These are phyloP conservation scores for Falco naumanni DNA, from an alignment of 2,797 vertebrate genomes.

Conservation along the genomic window DNA sequence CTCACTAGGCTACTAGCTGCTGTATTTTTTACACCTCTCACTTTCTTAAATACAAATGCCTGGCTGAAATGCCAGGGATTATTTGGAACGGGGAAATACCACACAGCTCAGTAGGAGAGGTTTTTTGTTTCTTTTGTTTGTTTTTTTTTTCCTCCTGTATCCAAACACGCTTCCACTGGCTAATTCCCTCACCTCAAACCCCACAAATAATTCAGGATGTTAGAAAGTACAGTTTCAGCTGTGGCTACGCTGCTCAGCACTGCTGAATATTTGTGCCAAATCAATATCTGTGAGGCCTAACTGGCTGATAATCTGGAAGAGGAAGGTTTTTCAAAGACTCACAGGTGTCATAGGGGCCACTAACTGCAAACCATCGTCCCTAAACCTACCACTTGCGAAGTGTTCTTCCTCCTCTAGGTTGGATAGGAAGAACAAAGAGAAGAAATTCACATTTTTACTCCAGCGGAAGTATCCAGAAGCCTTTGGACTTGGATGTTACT, in stretches of 20 bases:
- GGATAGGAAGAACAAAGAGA: neutral
- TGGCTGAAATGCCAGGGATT: conserved; percentile 31
- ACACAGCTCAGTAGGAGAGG: neutral
- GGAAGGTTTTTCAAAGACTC: neutral
- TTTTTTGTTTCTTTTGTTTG: neutral
- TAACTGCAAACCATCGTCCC: neutral
- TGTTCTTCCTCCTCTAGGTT: neutral
- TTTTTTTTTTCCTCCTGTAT: neutral
- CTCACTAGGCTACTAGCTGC: neutral
- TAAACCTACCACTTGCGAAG: neutral
- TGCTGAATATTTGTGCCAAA: neutral
- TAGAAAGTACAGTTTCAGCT: neutral
- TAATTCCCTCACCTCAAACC: neutral
- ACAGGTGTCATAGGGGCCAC: neutral
- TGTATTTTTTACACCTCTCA: neutral
- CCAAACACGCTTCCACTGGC: neutral
- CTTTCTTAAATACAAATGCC: conserved; percentile 17
- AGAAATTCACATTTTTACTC: neutral
- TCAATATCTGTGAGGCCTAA: neutral
- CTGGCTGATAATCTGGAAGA: neutral
- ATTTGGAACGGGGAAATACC: neutral
- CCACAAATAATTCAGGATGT: neutral
- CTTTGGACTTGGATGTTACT: neutral
- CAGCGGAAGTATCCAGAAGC: neutral
- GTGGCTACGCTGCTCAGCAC: neutral